Base-by-base conservation (phyloP, 2,113 vertebrate genomes). In the Manacus vitellinus region DNA sequence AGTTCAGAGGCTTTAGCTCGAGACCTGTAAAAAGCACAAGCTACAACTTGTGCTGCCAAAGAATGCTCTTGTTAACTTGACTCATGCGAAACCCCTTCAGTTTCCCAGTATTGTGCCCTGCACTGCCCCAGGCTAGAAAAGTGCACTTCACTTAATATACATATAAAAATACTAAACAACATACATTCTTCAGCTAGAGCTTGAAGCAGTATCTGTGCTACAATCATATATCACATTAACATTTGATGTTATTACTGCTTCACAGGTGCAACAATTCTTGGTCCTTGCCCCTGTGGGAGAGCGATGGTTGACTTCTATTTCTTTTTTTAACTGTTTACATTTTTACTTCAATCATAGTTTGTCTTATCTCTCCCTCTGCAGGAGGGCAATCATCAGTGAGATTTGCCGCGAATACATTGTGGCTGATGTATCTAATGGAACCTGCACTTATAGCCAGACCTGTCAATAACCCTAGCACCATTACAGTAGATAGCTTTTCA, bases 321-420 rank as follows among this genome's bases (percentile, higher is more conserved):
- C 95, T 94, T 97, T 97, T 96, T 97, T 97, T 97, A 97, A 97
- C 96, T 97, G 97, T 97, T 97, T 97, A 97, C 97, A 97, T 96
- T 97, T 97, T 97, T 97, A 92, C 94, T 96, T 97, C 97, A 97
- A 97, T 97, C 97, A 97, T 97, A 97, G 97, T 97, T 97, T 97
- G 97, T 97, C 97, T 97, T 97, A 97, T 97, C 97, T 97, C 95
- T 97, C 93, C 91, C 97, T 97, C 97, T 95, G 97, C 97, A 96
- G 97, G 97, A 97, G 97, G 97, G 97, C 97, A 97, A 97, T 97
- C 97, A 97, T 97, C 97, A 94, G 94, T 89, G 97, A 97, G 96
- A 97, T 97, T 96, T 96, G 96, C 96, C 37, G 73, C 76, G 96
- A 97, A 97, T 97, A 97, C 96, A 97, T 96, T 94, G 94, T 46